Evolutionary conservation across 2,888 invertebrate species (phyloP).

Genomic region (Pheosia gnoma): DNA sequence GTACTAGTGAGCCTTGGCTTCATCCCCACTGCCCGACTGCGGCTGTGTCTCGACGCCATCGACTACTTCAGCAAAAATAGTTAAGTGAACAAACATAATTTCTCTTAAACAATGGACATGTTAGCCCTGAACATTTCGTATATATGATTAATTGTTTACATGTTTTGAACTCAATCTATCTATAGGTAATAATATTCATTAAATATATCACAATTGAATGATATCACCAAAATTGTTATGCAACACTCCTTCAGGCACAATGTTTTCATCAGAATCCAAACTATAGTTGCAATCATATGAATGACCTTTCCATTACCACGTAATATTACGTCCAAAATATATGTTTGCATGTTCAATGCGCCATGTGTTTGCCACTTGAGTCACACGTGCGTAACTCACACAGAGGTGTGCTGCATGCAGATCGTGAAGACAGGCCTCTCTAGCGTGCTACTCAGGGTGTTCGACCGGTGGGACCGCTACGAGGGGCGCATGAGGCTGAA

Average conservation of each 20-base stretch:
- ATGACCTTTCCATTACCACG: neutral
- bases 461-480: conserved; percentile 86
- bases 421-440: conserved; percentile 85
- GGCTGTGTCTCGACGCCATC: conserved; percentile 86
- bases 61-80: conserved; percentile 88
- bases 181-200: neutral
- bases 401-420: conserved; percentile 86
- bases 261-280: conserved; percentile 14
- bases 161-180: conserved; percentile 13
- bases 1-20: conserved; percentile 84
- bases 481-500: conserved; percentile 86
- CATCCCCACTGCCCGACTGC: conserved; percentile 85
- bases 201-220: conserved; percentile 29
- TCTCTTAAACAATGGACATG: conserved; percentile 8
- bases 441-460: conserved; percentile 82
- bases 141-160: conserved; percentile 25
- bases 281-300: neutral
- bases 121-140: conserved; percentile 11
- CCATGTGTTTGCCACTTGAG: conserved; percentile 54
- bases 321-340: conserved; percentile 4
- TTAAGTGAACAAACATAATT: conserved; percentile 56
- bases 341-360: conserved; percentile 51
- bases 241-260: conserved; percentile 20
- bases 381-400: conserved; percentile 75
- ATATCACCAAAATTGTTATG: conserved; percentile 17